Base-by-base conservation (phyloP, 2,113 vertebrate genomes). In the Nycticryphes semicollaris region DNA sequence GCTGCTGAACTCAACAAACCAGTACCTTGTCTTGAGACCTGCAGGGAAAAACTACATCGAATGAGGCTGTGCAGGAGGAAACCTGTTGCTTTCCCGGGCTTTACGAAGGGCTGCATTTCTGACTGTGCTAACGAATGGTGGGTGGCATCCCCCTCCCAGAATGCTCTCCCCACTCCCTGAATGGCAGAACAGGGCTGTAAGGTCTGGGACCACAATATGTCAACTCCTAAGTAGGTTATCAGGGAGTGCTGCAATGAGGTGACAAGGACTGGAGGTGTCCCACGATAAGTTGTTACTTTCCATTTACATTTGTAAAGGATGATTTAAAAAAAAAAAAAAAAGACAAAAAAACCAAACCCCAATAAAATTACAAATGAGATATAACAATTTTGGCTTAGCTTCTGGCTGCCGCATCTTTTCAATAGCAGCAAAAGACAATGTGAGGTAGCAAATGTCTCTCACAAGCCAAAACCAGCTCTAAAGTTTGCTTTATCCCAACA, bases 91-190 rank as follows among this genome's bases (percentile, higher is more conserved):
- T 88, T 43, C 37, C 43, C 5, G 1, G 0, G 0, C 23, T 50
- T 72, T 67, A 6, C 7, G 53, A 72, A 54, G 5, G 11, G 14
- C 33, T n/a, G 23, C 2, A 2, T 78, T 89, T 81, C 41, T 70
- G 56, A 3, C 27, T 50, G 30, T 73, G 35, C 25, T 45, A 0
- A 0, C 2, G 1, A 8, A 0, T 39, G 45, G 28, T 56, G 53
- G 20, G 23, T 27, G 31, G 23, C 0, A 0, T 62, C 30, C 27
- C 1, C 0, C 7, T 25, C 23, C 3, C 0, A 0, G 23, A 35
- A 27, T 68, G 33, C 19, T 41, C 68, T 73, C 59, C n/a, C 16
- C 1, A 0, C 30, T 47, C 13, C 37, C 64, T 4, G 3, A 8
- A 19, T 17, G 19, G 33, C 37, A 28, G 51, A 3, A n/a, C 24